Evolutionary conservation across 2,888 invertebrate species (phyloP).

Genomic region (Laothoe populi): DNA sequence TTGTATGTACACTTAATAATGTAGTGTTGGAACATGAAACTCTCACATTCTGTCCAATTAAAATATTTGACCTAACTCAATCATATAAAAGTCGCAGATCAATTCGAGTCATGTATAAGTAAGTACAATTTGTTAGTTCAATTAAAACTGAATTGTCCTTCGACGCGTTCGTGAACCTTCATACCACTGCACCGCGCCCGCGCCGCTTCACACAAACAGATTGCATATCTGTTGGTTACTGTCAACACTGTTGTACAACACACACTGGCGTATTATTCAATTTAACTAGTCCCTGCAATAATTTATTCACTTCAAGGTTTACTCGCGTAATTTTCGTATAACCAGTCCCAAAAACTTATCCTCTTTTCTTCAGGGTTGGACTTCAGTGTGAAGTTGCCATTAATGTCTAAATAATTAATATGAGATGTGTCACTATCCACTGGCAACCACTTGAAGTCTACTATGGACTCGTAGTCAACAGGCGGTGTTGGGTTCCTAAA

Average conservation of each 20-base stretch:
- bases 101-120: background rate
- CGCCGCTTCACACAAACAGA: background rate
- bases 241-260: background rate
- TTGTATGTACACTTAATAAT: background rate
- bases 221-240: slow-evolving; percentile 2
- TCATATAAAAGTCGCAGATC: background rate
- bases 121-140: background rate
- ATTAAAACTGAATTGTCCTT: slow-evolving; percentile 7
- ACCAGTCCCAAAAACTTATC: slow-evolving; percentile 84
- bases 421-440: slow-evolving; percentile 64
- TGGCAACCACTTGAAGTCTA: slow-evolving; percentile 82
- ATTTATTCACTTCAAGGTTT: slow-evolving; percentile 38
- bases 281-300: slow-evolving; percentile 14
- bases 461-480: slow-evolving; percentile 73
- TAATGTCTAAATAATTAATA: slow-evolving; percentile 82
- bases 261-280: slow-evolving; percentile 18
- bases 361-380: slow-evolving; percentile 82
- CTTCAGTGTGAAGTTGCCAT: slow-evolving; percentile 76
- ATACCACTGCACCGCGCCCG: too few species aligned
- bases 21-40: too few species aligned
- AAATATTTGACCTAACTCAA: background rate
- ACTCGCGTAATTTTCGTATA: slow-evolving; percentile 65
- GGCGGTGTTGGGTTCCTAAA: slow-evolving; percentile 83
- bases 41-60: too few species aligned
- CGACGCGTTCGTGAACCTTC: slow-evolving; percentile 17